These are phyloP conservation scores for Tetramorium alpestre DNA, from an alignment of 1,140 invertebrate species.

Conservation along the genomic window DNA sequence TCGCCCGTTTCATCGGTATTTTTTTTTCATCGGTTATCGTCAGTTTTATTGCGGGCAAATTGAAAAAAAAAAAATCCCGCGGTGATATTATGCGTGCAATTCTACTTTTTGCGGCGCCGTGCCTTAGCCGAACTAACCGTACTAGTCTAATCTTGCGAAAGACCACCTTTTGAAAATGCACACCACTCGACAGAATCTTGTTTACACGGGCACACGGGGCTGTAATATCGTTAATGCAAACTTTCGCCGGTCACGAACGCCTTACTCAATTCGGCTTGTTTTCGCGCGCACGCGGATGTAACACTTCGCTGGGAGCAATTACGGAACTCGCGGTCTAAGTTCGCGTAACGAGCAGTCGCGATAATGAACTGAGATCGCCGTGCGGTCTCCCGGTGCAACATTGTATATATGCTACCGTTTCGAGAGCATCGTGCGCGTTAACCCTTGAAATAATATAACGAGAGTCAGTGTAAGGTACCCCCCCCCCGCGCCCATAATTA, in stretches of 20 bases:
- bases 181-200: background rate
- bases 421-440: background rate
- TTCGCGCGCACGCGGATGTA: slow-evolving; percentile 38
- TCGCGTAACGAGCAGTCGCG: slow-evolving; percentile 41
- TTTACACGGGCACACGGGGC: background rate
- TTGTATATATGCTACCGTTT: background rate
- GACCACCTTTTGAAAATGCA: background rate
- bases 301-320: slow-evolving; percentile 51
- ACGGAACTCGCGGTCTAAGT: slow-evolving; percentile 54
- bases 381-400: slow-evolving; percentile 3
- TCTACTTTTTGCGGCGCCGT: background rate
- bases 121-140: background rate
- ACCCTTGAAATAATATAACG: slow-evolving; percentile 5
- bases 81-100: background rate
- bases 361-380: slow-evolving; percentile 56
- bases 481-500: background rate
- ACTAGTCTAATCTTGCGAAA: background rate
- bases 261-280: slow-evolving; percentile 57
- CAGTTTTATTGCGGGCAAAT: background rate
- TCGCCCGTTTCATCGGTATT: background rate
- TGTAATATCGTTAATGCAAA: slow-evolving; percentile 45
- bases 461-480: background rate
- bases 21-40: background rate
- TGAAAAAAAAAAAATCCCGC: background rate
- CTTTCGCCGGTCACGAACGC: slow-evolving; percentile 46